Base-by-base conservation (phyloP, 1,140 invertebrate species). In the Camponotus floridanus region DNA sequence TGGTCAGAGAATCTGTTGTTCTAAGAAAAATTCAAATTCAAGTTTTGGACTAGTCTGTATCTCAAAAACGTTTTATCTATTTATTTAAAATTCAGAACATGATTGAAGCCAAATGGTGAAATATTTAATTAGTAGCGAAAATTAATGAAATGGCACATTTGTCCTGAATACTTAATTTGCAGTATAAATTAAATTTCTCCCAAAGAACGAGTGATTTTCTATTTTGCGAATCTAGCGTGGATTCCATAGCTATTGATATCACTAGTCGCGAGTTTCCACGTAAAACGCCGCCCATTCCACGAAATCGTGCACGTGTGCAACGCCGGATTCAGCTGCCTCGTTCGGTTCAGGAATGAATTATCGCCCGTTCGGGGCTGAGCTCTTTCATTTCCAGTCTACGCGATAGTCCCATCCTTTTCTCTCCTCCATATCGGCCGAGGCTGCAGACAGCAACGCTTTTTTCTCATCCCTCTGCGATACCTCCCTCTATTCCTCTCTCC, bases 321-420 rank as follows among this genome's bases (percentile, higher is more conserved):
- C 92, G 92, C 92, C 92, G 93, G 92, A 93, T 95, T 94, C 94
- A 94, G 94, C 93, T 94, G 94, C 93, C 93, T 94, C 92, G 94
- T 94, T 95, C 94, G 94, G 93, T 94, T 94, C 94, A 93, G 92
- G 93, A 95, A 95, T 95, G 94, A 95, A 93, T 95, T 95, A 95
- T 95, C 94, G 94, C 93, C 93, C 92, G 92, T 94, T 90, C 91
- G 89, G 93, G 89, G 92, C 90, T 92, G 90, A 88, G 94, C 93
- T 93, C 94, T 95, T 95, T 95, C 94, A 95, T 95, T 95, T 95
- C 93, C 94, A 95, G 94, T 93, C 91, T 88, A 87, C 81, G 91
- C 91, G 91, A 88, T 93, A 91, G 92, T 88, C 87, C 89, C 73
- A 86, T 93, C 88, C 86, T 90, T 90, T 90, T 86, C 90, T 86